These are phyloP conservation scores for Coracopsis vasa DNA, from an alignment of 2,113 vertebrate species.

Conservation along the genomic window DNA sequence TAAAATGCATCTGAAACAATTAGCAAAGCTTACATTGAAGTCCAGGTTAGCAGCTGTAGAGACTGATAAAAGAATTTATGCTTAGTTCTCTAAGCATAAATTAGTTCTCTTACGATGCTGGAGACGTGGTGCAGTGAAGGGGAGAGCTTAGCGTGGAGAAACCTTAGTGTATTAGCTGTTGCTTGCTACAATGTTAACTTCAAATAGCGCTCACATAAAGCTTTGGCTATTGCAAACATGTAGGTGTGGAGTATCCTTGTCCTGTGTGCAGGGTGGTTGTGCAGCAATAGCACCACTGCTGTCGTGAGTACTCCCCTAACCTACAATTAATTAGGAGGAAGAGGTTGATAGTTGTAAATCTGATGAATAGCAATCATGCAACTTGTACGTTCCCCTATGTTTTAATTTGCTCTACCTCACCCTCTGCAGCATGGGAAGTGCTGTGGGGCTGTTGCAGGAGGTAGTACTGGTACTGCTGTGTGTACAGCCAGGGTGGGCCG, in stretches of 20 bases:
- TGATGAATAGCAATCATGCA: too few species aligned
- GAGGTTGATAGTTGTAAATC: fast-evolving
- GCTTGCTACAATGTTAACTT: background rate
- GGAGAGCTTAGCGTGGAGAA: background rate
- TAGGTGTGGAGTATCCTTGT: background rate
- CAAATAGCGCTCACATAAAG: background rate
- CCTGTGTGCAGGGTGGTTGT: too few species aligned
- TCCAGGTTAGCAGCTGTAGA: background rate
- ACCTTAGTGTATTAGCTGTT: fast-evolving
- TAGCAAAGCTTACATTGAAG: background rate
- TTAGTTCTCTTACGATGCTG: background rate
- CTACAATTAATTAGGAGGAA: background rate
- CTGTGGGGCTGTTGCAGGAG: background rate
- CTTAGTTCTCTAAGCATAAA: background rate
- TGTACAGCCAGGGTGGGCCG: background rate
- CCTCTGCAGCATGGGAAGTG: too few species aligned
- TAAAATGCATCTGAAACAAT: background rate
- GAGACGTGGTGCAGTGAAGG: background rate
- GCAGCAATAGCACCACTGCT: background rate
- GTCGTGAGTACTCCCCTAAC: background rate
- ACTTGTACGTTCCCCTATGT: fast-evolving
- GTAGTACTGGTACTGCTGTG: background rate
- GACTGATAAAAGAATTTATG: background rate
- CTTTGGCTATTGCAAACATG: background rate
- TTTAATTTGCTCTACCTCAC: background rate